Conservation (phyloP, 2,113 vertebrate genomes). For the Paracanthobrama guichenoti region DNA sequence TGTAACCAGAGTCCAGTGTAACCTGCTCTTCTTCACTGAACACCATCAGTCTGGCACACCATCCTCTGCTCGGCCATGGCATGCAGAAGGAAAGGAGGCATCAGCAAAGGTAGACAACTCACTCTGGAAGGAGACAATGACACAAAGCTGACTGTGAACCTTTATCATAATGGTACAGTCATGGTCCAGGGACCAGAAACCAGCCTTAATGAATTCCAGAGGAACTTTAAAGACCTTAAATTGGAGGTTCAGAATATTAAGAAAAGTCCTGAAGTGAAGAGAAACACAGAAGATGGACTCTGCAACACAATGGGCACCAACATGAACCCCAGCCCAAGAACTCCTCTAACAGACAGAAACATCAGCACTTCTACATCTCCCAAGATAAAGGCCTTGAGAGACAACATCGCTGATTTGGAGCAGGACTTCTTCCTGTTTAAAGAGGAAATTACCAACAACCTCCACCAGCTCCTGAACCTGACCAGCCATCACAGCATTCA, state of each 20-base stretch:
- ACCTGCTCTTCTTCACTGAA: too few relatives aligned
- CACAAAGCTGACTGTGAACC: neutral
- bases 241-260: neutral
- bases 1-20: too few relatives aligned
- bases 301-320: too few relatives aligned
- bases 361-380: too few relatives aligned
- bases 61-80: too few relatives aligned
- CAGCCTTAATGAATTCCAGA: neutral
- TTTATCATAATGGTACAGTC: neutral
- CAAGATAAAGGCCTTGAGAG: too few relatives aligned
- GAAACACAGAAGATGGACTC: too few relatives aligned
- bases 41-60: too few relatives aligned
- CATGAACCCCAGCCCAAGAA: too few relatives aligned
- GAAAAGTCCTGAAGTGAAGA: neutral
- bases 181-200: neutral
- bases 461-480: neutral
- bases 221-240: neutral
- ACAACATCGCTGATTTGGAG: neutral
- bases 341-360: too few relatives aligned
- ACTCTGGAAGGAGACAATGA: neutral
- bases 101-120: neutral
- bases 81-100: too few relatives aligned
- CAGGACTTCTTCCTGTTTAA: neutral
- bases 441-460: neutral
- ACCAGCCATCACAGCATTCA: neutral